These are phyloP conservation scores for Cladorhizidae sp. DNA, from an alignment of 37 sponge, comb jelly and placozoan genomes.

Conservation along the genomic window DNA sequence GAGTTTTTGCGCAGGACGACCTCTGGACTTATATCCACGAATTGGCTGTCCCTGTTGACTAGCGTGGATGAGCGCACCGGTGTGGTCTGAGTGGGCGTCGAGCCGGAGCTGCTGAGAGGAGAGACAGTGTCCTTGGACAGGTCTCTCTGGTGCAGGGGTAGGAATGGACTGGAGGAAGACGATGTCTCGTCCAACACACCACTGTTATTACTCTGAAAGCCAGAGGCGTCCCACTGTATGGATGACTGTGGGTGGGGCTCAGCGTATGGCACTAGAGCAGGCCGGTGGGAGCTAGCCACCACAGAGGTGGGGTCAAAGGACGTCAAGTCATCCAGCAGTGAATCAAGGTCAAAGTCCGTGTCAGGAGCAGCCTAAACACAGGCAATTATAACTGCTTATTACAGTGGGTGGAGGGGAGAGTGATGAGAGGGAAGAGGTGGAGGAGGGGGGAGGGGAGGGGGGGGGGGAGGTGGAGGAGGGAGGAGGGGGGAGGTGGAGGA, in stretches of 20 bases:
- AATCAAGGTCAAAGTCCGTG: constrained; percentile 71
- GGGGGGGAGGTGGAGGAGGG: constrained; percentile 1
- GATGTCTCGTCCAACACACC: constrained; percentile 8
- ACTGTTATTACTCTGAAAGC: neutral
- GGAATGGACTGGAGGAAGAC: constrained; percentile 30
- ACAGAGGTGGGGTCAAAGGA: constrained; percentile 66
- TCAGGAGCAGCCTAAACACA: constrained; percentile 11
- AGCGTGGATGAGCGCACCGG: constrained; percentile 2
- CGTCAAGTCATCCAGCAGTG: constrained; percentile 65
- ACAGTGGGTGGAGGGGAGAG: neutral
- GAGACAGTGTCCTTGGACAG: neutral
- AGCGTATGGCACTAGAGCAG: neutral
- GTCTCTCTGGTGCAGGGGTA: neutral
- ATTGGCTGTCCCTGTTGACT: neutral
- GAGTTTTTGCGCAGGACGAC: too few species aligned
- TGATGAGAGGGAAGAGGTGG: neutral
- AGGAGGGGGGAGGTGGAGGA: neutral
- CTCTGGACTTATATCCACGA: too few species aligned
- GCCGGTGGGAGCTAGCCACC: constrained; percentile 29
- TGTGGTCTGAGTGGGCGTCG: too few species aligned
- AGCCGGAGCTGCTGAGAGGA: neutral
- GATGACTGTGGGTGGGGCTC: neutral
- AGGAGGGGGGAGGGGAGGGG: neutral
- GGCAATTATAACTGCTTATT: neutral
- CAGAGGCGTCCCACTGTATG: neutral